Evolutionary conservation across 2,113 vertebrate genomes (phyloP).

Genomic region (Passer montanus): DNA sequence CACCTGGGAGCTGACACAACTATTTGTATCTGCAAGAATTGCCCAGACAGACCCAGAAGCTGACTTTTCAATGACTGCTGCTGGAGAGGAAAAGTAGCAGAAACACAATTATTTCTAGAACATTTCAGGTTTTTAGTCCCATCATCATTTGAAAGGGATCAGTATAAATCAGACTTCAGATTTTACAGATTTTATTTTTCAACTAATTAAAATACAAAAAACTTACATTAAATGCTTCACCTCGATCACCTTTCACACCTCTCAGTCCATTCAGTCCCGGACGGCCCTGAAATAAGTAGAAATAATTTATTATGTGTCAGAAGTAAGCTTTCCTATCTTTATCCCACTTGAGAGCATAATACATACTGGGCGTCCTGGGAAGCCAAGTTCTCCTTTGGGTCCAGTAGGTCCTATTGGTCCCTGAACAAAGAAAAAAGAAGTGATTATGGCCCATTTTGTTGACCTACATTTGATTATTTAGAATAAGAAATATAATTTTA

Average conservation of each 20-base stretch:
- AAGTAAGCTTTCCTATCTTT: background rate
- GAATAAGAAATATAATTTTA: background rate
- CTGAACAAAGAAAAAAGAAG: slow-evolving; percentile 72
- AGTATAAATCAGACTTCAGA: background rate
- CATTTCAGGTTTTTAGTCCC: background rate
- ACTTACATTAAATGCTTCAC: slow-evolving; percentile 77
- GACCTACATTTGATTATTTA: background rate
- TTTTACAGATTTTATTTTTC: background rate
- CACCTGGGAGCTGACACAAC: background rate
- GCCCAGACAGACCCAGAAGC: background rate
- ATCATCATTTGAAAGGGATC: background rate
- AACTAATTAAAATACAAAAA: background rate
- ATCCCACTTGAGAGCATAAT: background rate
- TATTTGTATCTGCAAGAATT: background rate
- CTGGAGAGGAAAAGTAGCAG: background rate
- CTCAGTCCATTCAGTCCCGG: slow-evolving; percentile 85
- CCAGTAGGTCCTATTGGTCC: slow-evolving; percentile 88
- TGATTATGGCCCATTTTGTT: background rate
- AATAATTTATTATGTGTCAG: background rate
- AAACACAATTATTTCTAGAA: background rate
- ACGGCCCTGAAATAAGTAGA: slow-evolving; percentile 80
- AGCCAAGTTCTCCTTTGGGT: slow-evolving; percentile 91
- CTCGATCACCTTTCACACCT: slow-evolving; percentile 85
- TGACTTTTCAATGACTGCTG: background rate
- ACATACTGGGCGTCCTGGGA: slow-evolving; percentile 91